Evolutionary conservation across 1,140 invertebrate species (phyloP), one percentile per base, ranked within the genome.

Genomic region (Amphibalanus amphitrite): DNA sequence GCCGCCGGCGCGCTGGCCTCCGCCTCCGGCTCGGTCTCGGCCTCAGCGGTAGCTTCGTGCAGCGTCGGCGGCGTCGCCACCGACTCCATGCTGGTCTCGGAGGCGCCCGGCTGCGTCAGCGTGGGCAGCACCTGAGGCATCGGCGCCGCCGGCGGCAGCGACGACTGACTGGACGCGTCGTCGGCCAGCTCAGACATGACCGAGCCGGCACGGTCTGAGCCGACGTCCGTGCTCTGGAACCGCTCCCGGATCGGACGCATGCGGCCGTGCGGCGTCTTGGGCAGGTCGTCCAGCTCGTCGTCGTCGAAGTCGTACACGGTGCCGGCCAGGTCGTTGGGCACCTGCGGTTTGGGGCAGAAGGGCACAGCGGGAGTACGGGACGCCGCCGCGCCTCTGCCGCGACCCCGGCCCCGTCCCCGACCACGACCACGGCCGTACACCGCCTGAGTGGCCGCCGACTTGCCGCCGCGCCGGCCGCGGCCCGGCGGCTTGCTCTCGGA

Each of bases 271-370:
- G 64, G 64, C 64, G 64, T 23, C 20, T n/a, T 23, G 3, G 64
- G 23, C 64, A 65, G 23, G 20, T 23, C 64, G 26, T 26, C 64
- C 20, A 65, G 26, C 26, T 65, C 64, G 26, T 65, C 64, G 64
- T 65, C 64, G 20, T 65, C 64, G 64, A 65, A 65, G 26, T 65
- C 64, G 64, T 65, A 65, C 64, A 65, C 64, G 20, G 64, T 65
- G 64, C 64, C 64, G 64, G 23, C 26, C 23, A 65, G 64, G 26
- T 65, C 64, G 64, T 65, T 65, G 26, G 64, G 64, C 64, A 65
- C 64, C 26, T 65, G 64, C 20, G 64, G 64, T 6, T n/a, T 23
- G 10, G 64, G 64, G n/a, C 64, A 65, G 64, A 65, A 65, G 26
- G 64, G 64, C 64, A 25, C 64, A 26, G 23, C 23, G 23, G 10